A percentile compares a stretch with the other conserved stretches of the same genome.
These are phyloP conservation scores for Scytalopus superciliaris DNA, from an alignment of 2,113 vertebrate genomes.

Conservation along the genomic window DNA sequence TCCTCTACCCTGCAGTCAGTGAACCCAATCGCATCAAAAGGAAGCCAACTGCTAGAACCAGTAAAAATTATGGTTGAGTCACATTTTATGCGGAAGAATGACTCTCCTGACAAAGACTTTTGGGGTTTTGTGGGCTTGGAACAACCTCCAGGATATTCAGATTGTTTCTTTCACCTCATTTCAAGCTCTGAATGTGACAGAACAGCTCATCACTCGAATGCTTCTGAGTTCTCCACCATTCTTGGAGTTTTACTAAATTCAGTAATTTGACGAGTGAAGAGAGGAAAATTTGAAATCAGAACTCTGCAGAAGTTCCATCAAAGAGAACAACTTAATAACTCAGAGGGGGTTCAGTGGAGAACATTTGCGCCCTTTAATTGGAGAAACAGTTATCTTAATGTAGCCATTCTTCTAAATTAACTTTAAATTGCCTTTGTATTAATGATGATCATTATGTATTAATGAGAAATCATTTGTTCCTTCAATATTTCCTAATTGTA, in stretches of 20 bases:
- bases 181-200: not conserved
- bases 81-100: not conserved
- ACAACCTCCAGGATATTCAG: not conserved
- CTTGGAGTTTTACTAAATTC: not conserved
- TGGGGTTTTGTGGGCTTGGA: not conserved
- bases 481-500: not conserved
- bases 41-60: not conserved
- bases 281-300: not conserved
- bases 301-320: not conserved
- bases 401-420: conserved; percentile 34
- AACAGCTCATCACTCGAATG: not conserved
- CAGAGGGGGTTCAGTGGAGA: not conserved
- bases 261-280: not conserved
- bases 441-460: conserved; percentile 39
- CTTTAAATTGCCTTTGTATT: conserved; percentile 8
- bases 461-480: conserved; percentile 37
- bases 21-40: not conserved
- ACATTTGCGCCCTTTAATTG: not conserved
- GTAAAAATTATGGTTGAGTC: not conserved
- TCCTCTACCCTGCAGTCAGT: not conserved
- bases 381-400: not conserved
- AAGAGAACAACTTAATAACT: not conserved
- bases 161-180: not conserved
- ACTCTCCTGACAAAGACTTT: not conserved
- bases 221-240: not conserved